Base-by-base conservation (phyloP, 2,113 vertebrate species). In the Falcunculus frontatus region DNA sequence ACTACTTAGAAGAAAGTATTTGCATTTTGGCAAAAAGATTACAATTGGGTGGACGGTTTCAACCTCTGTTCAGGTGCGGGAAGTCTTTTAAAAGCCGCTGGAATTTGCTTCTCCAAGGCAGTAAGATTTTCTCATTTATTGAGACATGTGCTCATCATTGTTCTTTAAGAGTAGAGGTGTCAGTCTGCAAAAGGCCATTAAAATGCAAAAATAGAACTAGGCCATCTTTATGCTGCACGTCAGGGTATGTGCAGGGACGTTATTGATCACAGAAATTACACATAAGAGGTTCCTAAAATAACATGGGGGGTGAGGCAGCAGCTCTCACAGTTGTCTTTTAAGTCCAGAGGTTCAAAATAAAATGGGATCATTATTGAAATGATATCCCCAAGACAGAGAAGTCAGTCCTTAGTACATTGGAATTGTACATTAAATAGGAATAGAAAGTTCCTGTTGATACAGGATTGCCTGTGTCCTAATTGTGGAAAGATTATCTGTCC, bases 141-240 rank as follows among this genome's bases (percentile, higher is more conserved):
- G 44, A 75, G 87, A 84, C 26, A 6, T 76, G 41, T 9, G 46
- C 53, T 85, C 55, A 20, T 46, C 55, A 52, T 29, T 87, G 67
- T 74, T 49, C 64, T 94, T 81, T 84, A 70, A 60, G 62, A 72
- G 80, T 23, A 49, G 84, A 90, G 49, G 57, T 89, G 62, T 42
- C 63, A 35, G 27, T 69, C 68, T 64, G 86, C n/a, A 80, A 85
- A 94, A 89, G 73, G 55, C 83, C 4, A 6, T 89, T 86, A 44
- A 86, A 92, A 87, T 56, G 73, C 91, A 91, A 69, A 94, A 96
- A 91, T 91, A 96, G 88, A 97, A 95, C 67, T 93, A 69, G 96
- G 93, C 93, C 96, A 96, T 39, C 86, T 70, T 79, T 79, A 21
- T 62, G 25, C 77, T 86, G 83, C 93, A 84, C 18, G 0, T 91